phyloP scores from a whole-genome alignment of 2,888 invertebrate species.

The Aquatica leii region DNA sequence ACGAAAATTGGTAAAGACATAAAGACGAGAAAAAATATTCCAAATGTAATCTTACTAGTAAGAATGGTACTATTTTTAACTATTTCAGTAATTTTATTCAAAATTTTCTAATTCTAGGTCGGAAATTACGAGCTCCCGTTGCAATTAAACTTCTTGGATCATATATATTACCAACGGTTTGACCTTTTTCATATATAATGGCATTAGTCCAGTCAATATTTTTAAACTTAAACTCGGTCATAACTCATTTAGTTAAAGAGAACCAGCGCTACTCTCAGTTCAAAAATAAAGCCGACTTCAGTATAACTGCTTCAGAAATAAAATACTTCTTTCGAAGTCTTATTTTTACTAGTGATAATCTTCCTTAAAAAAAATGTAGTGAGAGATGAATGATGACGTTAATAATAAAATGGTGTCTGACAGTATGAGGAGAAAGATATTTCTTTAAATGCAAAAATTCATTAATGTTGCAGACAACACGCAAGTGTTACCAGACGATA shows the following conservation, averaged over 20 bases:
- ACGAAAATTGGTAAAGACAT: too few relatives aligned
- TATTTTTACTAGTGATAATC: neutral
- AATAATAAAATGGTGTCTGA: neutral
- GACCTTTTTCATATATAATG: too few relatives aligned
- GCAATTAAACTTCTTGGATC: too few relatives aligned
- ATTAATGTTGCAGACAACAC: neutral
- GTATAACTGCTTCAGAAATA: neutral
- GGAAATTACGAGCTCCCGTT: too few relatives aligned
- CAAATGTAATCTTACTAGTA: neutral
- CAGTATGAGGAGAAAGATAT: slow-evolving; percentile 6
- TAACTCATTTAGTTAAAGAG: too few relatives aligned
- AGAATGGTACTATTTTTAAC: neutral
- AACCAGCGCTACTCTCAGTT: neutral
- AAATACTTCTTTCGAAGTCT: neutral
- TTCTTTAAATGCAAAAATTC: neutral
- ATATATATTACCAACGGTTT: too few relatives aligned
- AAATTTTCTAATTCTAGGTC: too few relatives aligned
- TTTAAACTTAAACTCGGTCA: too few relatives aligned
- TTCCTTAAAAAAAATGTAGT: neutral
- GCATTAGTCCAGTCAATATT: too few relatives aligned
- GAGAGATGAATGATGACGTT: slow-evolving; percentile 4
- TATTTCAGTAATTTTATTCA: neutral
- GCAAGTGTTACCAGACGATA: neutral
- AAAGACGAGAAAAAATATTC: too few relatives aligned
- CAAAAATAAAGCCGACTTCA: neutral